Base-by-base conservation (phyloP, 1,140 invertebrate genomes). In the Nebria ingens region DNA sequence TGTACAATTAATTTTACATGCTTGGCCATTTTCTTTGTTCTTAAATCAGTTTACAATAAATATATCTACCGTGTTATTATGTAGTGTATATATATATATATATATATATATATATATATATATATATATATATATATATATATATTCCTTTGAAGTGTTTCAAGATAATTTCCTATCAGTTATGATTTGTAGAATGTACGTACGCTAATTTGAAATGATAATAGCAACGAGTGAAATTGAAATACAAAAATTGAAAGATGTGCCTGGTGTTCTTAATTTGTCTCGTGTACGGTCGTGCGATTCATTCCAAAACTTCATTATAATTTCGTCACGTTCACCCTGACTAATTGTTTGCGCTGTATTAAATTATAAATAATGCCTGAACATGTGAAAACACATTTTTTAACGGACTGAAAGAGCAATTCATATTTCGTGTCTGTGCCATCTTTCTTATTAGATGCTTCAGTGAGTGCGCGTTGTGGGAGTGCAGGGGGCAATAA, bases 391-490 rank as follows among this genome's bases (percentile, higher is more conserved):
- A 45, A 45, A 45, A 45, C 40, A 45, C 40, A 45, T 45, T 45
- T 45, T 34, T 45, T 45, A 45, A 45, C 6, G 40, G 40, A 45
- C 6, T 17, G 40, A 45, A 17, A 45, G 17, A 45, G 40, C 40
- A 45, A 45, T 45, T 45, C 40, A 45, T 45, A 45, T 45, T 45
- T 45, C 40, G 40, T 45, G 40, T 45, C 40, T 45, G 40, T 45
- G 17, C 40, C 15, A 45, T 45, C 40, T 45, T 45, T 45, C 40
- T 45, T 45, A 45, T 45, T 45, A 45, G 40, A 45, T 45, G 40
- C 40, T 45, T 45, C 40, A 45, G 40, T 45, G 40, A 45, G 9
- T 45, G 6, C 15, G 40, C 40, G n/a, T 17, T 17, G 40, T 11
- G 6, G 40, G 40, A 45, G 40, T 45, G 40, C 40, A 45, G 9